These are phyloP conservation scores for Helarctos malayanus DNA, from an alignment of 2,797 vertebrate species.

Conservation along the genomic window DNA sequence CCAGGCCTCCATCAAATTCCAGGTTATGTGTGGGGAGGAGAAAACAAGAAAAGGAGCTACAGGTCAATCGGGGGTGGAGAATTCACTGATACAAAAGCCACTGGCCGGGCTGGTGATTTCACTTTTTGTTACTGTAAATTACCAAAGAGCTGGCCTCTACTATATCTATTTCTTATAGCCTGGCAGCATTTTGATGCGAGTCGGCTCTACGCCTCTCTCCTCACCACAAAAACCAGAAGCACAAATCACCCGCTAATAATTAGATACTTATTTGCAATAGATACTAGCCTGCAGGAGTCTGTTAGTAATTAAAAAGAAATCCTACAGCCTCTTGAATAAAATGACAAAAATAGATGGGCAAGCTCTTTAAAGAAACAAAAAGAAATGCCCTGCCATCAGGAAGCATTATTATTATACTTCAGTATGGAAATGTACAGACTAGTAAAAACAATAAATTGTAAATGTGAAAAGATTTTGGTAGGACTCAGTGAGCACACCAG, in stretches of 20 bases:
- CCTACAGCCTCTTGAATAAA: constrained; percentile 64
- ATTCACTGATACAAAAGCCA: constrained; percentile 44
- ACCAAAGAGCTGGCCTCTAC: neutral
- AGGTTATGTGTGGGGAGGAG: constrained; percentile 51
- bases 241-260: constrained; percentile 59
- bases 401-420: constrained; percentile 60
- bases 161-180: constrained; percentile 30
- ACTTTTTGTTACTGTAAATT: constrained; percentile 68
- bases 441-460: constrained; percentile 51
- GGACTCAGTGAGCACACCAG: constrained; percentile 44
- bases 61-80: constrained; percentile 42
- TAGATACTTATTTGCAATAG: constrained; percentile 58
- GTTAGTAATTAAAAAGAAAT: constrained; percentile 72
- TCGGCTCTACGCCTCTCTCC: constrained; percentile 7
- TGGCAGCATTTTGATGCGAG: constrained; percentile 39
- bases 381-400: neutral
- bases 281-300: constrained; percentile 57
- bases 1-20: neutral
- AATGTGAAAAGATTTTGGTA: constrained; percentile 60
- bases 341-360: constrained; percentile 52
- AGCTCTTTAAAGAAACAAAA: constrained; percentile 43
- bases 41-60: constrained; percentile 46
- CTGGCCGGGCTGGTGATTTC: constrained; percentile 40
- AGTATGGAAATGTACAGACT: neutral
- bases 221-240: constrained; percentile 30